Evolutionary conservation across 2,113 vertebrate species (phyloP), one percentile per base, ranked within the genome.

Genomic region (Aix galericulata): DNA sequence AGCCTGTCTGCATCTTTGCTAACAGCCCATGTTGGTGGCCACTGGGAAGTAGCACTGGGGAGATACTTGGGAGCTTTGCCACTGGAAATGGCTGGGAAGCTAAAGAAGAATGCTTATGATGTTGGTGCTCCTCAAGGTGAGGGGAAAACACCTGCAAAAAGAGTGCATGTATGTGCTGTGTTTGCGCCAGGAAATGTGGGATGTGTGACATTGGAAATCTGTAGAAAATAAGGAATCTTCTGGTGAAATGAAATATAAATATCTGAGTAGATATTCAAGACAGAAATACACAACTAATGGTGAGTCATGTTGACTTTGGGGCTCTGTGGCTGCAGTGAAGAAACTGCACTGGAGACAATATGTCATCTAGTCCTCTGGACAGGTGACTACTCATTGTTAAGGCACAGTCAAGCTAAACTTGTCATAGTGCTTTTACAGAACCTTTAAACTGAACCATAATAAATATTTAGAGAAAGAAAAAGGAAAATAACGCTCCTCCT

Each of bases 101-200:
- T 58, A 29, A 38, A 22, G 27, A 21, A 46, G 36, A 34, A 42
- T 4, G 5, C 5, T 21, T 2, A 0, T 14, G 26, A 16, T 8
- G 10, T 12, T 23, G 12, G 32, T 34, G 32, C 16, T 26, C 25
- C 31, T 44, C 36, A 11, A 4, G 31, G 20, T 21, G 42, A 56
- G 26, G 27, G 16, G 32, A 46, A 3, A 44, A 34, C 5, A 2
- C 22, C 25, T 6, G 20, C 31, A 34, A 13, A 48, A 59, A 38
- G 23, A 59, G 13, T 4, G 13, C 13, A 9, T 13, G 31, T 17
- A 13, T 0, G 1, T 3, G 42, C 38, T 32, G 55, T 5, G 16
- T 21, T 85, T 58, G 34, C 32, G 14, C 8, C 34, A 31, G 44
- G 44, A 27, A 21, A 40, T 7, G 32, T 8, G 26, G 25, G 31